These are phyloP conservation scores for Platorchestia sp. DNA, from an alignment of 1,140 invertebrate genomes.

Conservation along the genomic window DNA sequence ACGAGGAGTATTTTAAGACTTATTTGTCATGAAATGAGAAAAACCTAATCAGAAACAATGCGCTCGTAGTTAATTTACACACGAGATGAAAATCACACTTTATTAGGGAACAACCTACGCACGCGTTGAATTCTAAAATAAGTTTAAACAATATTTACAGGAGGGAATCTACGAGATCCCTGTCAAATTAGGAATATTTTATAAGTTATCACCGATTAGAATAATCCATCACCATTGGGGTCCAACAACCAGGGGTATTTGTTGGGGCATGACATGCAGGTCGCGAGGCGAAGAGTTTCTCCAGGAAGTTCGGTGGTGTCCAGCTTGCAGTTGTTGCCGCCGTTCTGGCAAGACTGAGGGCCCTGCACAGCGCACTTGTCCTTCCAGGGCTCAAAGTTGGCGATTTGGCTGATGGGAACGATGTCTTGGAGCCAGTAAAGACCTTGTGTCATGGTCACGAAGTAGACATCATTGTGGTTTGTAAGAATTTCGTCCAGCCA, in stretches of 20 bases:
- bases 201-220: conserved; percentile 49
- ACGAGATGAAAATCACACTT: conserved; percentile 15
- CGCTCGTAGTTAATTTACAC: conserved; percentile 18
- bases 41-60: conserved; percentile 9
- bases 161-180: conserved; percentile 35
- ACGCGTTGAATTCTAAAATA: conserved; percentile 43
- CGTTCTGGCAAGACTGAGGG: conserved; percentile 83
- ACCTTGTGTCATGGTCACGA: conserved; percentile 97
- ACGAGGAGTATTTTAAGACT: background rate
- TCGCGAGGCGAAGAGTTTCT: conserved; percentile 92
- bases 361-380: conserved; percentile 90
- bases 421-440: conserved; percentile 98
- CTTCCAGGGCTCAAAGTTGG: conserved; percentile 94
- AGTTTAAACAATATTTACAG: conserved; percentile 66
- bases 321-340: conserved; percentile 79
- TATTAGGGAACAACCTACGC: conserved; percentile 3
- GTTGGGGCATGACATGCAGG: conserved; percentile 90
- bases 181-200: conserved; percentile 53
- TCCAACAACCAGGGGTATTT: conserved; percentile 96
- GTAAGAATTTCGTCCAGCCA: conserved; percentile 94
- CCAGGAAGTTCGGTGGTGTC: conserved; percentile 93
- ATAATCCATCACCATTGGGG: conserved; percentile 78
- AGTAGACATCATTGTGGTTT: conserved; percentile 93
- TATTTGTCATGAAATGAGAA: conserved; percentile 19
- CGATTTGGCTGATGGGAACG: conserved; percentile 84